A percentile compares a stretch with the other conserved stretches of the same genome.
Conservation (phyloP, 1,140 invertebrate species). For the Diorhabda elongata region DNA sequence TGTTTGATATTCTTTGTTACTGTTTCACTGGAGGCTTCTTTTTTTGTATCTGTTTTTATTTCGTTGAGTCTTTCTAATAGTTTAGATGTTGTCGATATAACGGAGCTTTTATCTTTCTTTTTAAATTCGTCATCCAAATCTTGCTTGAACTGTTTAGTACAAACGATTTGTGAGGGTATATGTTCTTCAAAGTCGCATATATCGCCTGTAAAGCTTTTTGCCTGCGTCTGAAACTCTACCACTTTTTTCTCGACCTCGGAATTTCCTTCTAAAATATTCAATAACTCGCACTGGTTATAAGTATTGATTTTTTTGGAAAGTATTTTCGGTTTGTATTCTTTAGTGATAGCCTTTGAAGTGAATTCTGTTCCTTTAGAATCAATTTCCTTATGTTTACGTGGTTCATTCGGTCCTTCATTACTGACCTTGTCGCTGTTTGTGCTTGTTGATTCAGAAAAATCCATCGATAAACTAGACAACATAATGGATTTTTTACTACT, state of each 20-base stretch:
- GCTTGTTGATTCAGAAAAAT: slow-evolving; percentile 33
- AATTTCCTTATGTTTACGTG: not conserved
- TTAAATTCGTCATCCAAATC: slow-evolving; percentile 13
- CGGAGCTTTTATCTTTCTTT: slow-evolving; percentile 19
- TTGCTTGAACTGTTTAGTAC: slow-evolving; percentile 24
- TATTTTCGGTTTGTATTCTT: slow-evolving; percentile 18
- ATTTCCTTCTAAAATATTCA: slow-evolving; percentile 32
- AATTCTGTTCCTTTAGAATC: slow-evolving; percentile 24
- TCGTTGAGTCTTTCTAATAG: slow-evolving; percentile 30
- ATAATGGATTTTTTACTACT: slow-evolving; percentile 34
- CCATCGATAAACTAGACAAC: slow-evolving; percentile 39
- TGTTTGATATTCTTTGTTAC: not conserved
- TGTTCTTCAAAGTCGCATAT: slow-evolving; percentile 38
- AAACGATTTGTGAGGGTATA: slow-evolving; percentile 37
- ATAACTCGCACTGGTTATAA: slow-evolving; percentile 23
- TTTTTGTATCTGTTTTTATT: slow-evolving; percentile 1
- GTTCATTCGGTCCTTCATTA: not conserved
- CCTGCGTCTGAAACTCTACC: slow-evolving; percentile 17
- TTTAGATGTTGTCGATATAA: slow-evolving; percentile 29
- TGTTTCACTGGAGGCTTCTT: not conserved
- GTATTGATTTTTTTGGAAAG: slow-evolving; percentile 19
- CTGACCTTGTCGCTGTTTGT: slow-evolving; percentile 8
- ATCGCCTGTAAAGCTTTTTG: slow-evolving; percentile 22
- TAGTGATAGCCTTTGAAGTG: slow-evolving; percentile 24
- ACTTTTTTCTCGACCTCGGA: slow-evolving; percentile 21